Conservation (phyloP, 2,113 vertebrate species). For the Otus sunia region DNA sequence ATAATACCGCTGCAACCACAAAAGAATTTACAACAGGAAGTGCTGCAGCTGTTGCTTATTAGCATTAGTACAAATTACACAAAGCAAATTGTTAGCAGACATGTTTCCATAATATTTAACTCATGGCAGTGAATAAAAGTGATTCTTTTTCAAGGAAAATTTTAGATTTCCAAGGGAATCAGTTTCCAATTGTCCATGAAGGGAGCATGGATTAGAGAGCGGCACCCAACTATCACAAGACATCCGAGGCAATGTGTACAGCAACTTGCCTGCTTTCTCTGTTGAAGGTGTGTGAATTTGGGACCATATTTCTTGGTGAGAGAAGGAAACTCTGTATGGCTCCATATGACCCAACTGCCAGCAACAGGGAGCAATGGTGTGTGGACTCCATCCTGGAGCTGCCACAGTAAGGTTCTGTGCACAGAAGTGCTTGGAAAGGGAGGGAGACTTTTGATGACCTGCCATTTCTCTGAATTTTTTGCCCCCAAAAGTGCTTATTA, state of each 20-base stretch:
- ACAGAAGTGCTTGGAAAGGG: background rate
- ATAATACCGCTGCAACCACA: constrained; percentile 65
- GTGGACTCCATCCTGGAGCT: background rate
- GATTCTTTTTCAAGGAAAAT: constrained; percentile 56
- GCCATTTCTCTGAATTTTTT: background rate
- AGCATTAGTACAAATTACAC: constrained; percentile 76
- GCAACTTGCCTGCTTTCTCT: background rate
- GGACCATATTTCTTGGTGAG: background rate
- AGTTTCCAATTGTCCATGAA: constrained; percentile 62
- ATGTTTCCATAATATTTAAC: constrained; percentile 74
- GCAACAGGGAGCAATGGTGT: accelerated
- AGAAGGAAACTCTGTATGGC: background rate
- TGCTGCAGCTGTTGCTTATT: constrained; percentile 76
- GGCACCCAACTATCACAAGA: background rate
- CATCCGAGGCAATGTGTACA: background rate
- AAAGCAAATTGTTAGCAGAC: constrained; percentile 80
- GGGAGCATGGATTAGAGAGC: background rate
- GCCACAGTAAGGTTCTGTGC: background rate
- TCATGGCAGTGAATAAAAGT: constrained; percentile 66
- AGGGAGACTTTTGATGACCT: background rate
- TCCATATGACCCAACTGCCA: background rate
- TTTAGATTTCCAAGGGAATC: constrained; percentile 57
- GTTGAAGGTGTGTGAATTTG: background rate
- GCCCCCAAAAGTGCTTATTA: background rate
- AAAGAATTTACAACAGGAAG: constrained; percentile 74